phyloP scores from a whole-genome alignment of 2,113 vertebrate species.

The Pardalotus punctatus region DNA sequence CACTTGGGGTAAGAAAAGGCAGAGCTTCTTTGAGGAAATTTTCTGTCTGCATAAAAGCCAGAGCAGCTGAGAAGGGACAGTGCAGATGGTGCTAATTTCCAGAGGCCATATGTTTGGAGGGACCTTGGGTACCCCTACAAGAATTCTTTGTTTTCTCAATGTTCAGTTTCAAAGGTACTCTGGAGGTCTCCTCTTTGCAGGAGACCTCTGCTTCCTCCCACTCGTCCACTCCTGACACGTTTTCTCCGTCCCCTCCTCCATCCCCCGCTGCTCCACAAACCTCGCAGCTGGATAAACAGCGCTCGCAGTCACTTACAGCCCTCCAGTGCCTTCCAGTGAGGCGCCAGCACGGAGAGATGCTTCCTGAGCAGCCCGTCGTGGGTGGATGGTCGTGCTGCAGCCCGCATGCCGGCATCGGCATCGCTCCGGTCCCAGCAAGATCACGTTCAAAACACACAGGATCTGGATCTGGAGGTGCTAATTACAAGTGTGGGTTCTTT shows the following conservation, averaged over 20 bases:
- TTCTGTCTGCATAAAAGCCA: neutral
- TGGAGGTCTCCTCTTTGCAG: constrained; percentile 45
- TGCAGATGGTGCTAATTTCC: constrained; percentile 38
- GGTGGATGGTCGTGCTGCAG: neutral
- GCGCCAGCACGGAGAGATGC: neutral
- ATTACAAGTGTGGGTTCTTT: neutral
- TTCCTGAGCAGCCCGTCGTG: neutral
- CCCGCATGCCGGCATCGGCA: neutral
- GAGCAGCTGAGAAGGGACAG: neutral
- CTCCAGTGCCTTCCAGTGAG: neutral
- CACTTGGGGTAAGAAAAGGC: neutral
- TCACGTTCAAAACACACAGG: neutral
- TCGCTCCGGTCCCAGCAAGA: neutral
- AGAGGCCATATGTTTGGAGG: constrained; percentile 12
- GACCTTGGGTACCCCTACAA: neutral
- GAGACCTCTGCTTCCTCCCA: constrained; percentile 34
- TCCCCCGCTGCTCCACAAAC: neutral
- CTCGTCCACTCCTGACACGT: neutral
- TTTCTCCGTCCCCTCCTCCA: neutral
- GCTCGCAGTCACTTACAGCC: neutral
- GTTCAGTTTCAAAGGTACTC: constrained; percentile 42
- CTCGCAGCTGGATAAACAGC: constrained; percentile 54
- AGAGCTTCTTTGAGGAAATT: neutral
- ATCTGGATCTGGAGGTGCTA: neutral
- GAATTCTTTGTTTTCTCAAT: constrained; percentile 38